A percentile compares a stretch with the other conserved stretches of the same genome.
Conservation (phyloP, 2,888 invertebrate genomes). For the Drosophila subsilvestris region DNA sequence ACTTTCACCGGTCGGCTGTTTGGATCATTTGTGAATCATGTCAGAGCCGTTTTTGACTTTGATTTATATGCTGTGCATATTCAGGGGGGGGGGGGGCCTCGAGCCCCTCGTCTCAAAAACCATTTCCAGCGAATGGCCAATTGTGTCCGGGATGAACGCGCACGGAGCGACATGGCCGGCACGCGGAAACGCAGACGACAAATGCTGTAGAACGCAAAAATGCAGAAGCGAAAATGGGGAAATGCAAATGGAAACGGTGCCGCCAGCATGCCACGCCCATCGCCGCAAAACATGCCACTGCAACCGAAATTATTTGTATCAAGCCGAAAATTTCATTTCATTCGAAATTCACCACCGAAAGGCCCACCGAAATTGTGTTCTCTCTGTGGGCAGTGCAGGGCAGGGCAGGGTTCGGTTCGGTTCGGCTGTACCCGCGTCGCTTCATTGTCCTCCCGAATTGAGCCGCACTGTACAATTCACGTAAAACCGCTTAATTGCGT, state of each 20-base stretch:
- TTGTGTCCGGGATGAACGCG: conserved; percentile 43
- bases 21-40: conserved; percentile 78
- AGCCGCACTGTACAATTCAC: conserved; percentile 58
- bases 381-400: neutral
- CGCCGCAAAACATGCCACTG: conserved; percentile 38
- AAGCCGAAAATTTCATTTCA: conserved; percentile 64
- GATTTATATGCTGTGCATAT: conserved; percentile 71
- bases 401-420: no score
- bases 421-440: neutral
- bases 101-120: conserved; percentile 11
- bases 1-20: conserved; percentile 67
- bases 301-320: conserved; percentile 67
- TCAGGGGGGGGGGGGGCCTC: conserved; percentile 24
- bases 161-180: conserved; percentile 55
- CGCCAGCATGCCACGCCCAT: conserved; percentile 16
- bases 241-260: conserved; percentile 22
- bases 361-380: neutral
- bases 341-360: conserved; percentile 34
- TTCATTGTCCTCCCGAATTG: conserved; percentile 44
- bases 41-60: conserved; percentile 71
- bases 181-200: conserved; percentile 48
- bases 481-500: conserved; percentile 70
- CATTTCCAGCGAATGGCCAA: conserved; percentile 44
- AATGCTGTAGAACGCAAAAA: conserved; percentile 52
- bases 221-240: conserved; percentile 55